A percentile compares a stretch with the other conserved stretches of the same genome.
phyloP scores from a whole-genome alignment of 2,888 invertebrate genomes.

The Dexiosoma caninum region DNA sequence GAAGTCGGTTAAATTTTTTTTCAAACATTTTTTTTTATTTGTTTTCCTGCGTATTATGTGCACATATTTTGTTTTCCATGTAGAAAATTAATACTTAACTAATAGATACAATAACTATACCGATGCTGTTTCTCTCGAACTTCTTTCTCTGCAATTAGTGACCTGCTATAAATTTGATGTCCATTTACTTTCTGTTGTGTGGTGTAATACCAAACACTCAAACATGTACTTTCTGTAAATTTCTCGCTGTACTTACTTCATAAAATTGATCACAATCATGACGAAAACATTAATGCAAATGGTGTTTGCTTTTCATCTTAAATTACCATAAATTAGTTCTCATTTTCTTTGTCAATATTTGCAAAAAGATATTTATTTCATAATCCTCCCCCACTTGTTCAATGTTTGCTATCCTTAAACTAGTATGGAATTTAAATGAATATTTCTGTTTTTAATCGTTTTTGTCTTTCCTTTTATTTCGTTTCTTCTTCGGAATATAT shows the following conservation, averaged over 20 bases:
- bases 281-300: background rate
- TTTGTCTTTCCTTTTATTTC: conserved; percentile 26
- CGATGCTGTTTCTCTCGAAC: too few species aligned
- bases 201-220: background rate
- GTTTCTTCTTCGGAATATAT: background rate
- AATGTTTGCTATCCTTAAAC: conserved; percentile 81
- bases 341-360: conserved; percentile 27
- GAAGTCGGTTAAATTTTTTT: too few species aligned
- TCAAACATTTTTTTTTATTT: too few species aligned
- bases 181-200: too few species aligned
- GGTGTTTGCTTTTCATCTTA: conserved; percentile 2
- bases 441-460: conserved; percentile 60
- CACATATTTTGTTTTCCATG: too few species aligned
- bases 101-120: too few species aligned
- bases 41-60: too few species aligned
- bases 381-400: conserved; percentile 81
- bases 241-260: background rate
- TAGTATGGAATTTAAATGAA: conserved; percentile 79
- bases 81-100: too few species aligned
- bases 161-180: too few species aligned
- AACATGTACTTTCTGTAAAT: too few species aligned
- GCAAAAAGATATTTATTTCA: background rate
- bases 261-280: background rate
- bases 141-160: too few species aligned
- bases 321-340: conserved; percentile 22